Base-by-base conservation (phyloP, 1,140 invertebrate species). In the Pseudomyrmex pallidus region DNA sequence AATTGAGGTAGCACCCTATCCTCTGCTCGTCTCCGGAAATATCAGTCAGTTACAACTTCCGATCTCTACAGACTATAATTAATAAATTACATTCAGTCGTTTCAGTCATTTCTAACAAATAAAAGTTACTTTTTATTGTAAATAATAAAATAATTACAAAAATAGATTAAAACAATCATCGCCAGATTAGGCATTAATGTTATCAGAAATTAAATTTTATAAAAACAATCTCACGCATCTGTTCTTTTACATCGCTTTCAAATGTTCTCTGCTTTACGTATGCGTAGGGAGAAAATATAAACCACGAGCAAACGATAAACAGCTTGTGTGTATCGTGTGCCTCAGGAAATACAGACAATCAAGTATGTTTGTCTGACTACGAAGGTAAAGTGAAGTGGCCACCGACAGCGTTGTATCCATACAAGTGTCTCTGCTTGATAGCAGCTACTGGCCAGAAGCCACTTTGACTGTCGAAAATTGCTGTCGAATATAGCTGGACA, bases 401-500 rank as follows among this genome's bases (percentile, higher is more conserved):
- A 82, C 85, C 59, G 59, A 35, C 63, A 44, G 52, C 13, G 57
- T 52, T 12, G 54, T 82, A 74, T 80, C 68, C 54, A 57, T 74
- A 87, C 82, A 87, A 87, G 87, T 74, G 74, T 50, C 17, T 17
- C 44, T 56, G 59, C 74, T 80, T 56, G 68, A 80, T 50, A 74
- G 70, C 63, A 4, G 35, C 63, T 59, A 82, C 52, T 48, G 5
- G 76, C 76, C 82, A 74, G 70, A 74, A 83, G 35, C 54, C 61
- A 50, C 56, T n/a, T 46, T 22, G 8, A 10, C 50, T 78, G 12
- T 78, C 12, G 20, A 59, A 78, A 70, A 59, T 70, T 70, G 15
- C 76, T 59, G 35, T 7, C 7, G 13, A 66, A 52, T 46, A 12
- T 48, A 59, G 64, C 35, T 35, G 35, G 35, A 1, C 35, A 7